Base-by-base conservation (phyloP, 2,797 vertebrate species). In the Mormyrops boulengeri region DNA sequence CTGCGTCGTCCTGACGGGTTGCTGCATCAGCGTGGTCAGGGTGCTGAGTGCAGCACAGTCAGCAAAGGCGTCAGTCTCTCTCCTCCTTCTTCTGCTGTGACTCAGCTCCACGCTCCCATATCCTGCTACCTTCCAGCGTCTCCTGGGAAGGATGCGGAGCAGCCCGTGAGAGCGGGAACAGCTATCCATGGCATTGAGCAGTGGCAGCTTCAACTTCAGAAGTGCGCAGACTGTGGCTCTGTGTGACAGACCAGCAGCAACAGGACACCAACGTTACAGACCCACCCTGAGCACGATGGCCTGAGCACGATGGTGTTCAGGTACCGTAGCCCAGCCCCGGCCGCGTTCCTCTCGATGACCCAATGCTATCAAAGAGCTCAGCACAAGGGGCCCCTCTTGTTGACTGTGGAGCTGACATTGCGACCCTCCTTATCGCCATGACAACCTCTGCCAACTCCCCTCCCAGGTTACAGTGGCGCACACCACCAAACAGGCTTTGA, bases 81-180 rank as follows among this genome's bases (percentile, higher is more conserved):
- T 49, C 44, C 38, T 26, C 62, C 34, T n/a, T 34, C 85, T 89
- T 66, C 30, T 88, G 44, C 88, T 82, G 73, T 93, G 91, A 93
- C 89, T 93, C 92, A 90, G 93, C 91, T 88, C 47, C 38, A 91
- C 89, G 57, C 5, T 66, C 44, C n/a, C n/a, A 47, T 14, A 62
- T 41, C 17, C 55, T 62, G 38, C 41, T 44, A 44, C 53, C 34
- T 41, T 19, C 34, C 30, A 73, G 0, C 2, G 14, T 34, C 69
- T 38, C 69, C 30, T 17, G 30, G 34, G 69, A 73, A 73, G 69
- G 30, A 11, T 22, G 85, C 4, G 49, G 17, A 57, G 17, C 55
- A n/a, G 17, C 55, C 22, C 19, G 6, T 26, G 44, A n/a, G 17
- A n/a, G 30, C 9, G 3, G 87, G 19, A 41, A 9, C 4, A 8